Percentiles rank a stretch among this genome's conserved stretches.
Conservation (phyloP, 2,113 vertebrate species). For the Actenoides lindsayi region DNA sequence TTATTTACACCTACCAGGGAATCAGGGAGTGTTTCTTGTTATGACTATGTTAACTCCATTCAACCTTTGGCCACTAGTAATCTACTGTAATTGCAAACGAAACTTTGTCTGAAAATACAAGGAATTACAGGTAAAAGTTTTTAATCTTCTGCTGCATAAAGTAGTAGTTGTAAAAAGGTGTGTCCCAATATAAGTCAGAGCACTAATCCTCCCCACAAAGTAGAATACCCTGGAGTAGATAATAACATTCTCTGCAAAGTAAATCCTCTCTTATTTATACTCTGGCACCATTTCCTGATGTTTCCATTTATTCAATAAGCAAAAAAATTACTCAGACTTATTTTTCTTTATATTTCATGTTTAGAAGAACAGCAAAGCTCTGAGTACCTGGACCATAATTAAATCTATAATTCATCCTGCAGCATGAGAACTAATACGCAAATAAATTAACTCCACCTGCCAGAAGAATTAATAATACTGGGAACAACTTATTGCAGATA, state of each 20-base stretch:
- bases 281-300: background rate
- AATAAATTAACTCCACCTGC: conserved; percentile 42
- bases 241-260: background rate
- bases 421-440: conserved; percentile 18
- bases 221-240: conserved; percentile 1
- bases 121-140: background rate
- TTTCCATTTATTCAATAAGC: conserved; percentile 37
- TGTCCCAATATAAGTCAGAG: background rate
- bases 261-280: conserved; percentile 50
- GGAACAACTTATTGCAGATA: conserved; percentile 3
- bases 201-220: conserved; percentile 11
- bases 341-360: conserved; percentile 25
- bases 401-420: conserved; percentile 49
- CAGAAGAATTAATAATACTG: conserved; percentile 5
- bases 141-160: background rate
- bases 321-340: conserved; percentile 42
- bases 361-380: conserved; percentile 22
- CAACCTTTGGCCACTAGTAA: background rate
- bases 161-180: background rate
- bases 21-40: background rate
- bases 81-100: background rate
- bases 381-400: conserved; percentile 47
- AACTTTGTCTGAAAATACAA: conserved; percentile 20
- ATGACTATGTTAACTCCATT: background rate
- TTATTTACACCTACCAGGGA: background rate